Conservation (phyloP, 2,113 vertebrate genomes). For the Microcebus ravelobensis region DNA sequence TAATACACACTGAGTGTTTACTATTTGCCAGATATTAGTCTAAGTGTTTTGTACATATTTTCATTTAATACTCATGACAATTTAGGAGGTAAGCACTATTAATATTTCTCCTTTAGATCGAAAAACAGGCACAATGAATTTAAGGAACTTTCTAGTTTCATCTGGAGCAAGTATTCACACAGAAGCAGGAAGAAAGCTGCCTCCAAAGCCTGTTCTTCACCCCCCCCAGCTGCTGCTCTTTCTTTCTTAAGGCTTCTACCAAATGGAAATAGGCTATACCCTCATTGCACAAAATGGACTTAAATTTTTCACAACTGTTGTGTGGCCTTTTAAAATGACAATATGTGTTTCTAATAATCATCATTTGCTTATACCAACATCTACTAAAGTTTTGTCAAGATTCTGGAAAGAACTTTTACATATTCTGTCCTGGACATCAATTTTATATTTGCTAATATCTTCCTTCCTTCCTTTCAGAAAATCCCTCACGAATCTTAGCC, state of each 20-base stretch:
- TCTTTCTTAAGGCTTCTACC: neutral
- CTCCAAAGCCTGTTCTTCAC: neutral
- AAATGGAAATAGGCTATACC: neutral
- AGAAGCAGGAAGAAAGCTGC: neutral
- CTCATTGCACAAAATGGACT: neutral
- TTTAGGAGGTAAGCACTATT: neutral
- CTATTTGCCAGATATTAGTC: neutral
- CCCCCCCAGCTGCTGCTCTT: neutral
- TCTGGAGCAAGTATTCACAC: neutral
- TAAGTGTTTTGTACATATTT: neutral
- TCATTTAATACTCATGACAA: neutral
- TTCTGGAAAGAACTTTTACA: neutral
- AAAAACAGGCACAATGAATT: neutral
- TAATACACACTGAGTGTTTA: neutral
- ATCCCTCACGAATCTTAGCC: neutral
- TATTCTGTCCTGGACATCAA: neutral
- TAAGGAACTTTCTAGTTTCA: neutral
- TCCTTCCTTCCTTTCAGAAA: neutral
- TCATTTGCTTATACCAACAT: neutral
- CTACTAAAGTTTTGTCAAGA: neutral
- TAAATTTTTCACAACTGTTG: neutral
- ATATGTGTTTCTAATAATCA: neutral
- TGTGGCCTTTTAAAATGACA: neutral
- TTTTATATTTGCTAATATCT: conserved; percentile 4
- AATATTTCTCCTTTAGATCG: neutral